Base-by-base conservation (phyloP, 2,113 vertebrate genomes). In the Embiotoca jacksoni region DNA sequence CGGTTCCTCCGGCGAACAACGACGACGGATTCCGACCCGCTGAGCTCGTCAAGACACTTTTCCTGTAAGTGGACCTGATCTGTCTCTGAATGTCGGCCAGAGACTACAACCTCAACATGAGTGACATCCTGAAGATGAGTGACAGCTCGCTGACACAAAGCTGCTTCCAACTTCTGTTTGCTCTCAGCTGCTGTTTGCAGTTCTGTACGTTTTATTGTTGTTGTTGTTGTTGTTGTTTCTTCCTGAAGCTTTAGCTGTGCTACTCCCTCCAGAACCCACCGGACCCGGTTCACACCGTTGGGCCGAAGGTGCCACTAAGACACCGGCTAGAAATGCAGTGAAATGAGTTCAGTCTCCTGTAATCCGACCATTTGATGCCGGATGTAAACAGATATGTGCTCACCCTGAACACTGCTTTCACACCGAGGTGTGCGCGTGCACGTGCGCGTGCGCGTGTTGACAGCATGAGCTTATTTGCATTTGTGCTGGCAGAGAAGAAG, bases 401-500 rank as follows among this genome's bases (percentile, higher is more conserved):
- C 52, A 16, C 49, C 49, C 3, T 31, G n/a, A 13, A 68, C 36
- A 53, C 0, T 54, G 37, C 6, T 54, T 37, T 55, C 23, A 23
- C 23, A 23, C 23, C 1, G 6, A 36, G 30, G 31, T n/a, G n/a
- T n/a, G n/a, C n/a, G n/a, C n/a, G n/a, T n/a, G n/a, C n/a, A n/a
- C 63, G 50, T 23, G 23, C 23, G 23, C 23, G 41, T 52, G 55
- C 59, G 16, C 7, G 54, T 65, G 41, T 59, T 81, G 83, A 87
- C 78, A 83, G 31, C 3, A 70, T 39, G 6, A 46, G 10, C 60
- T 76, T 63, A 64, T 88, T 87, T 85, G 77, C 72, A 81, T 87
- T 76, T 80, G 62, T 84, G 82, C 73, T 84, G 85, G 82, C 64
- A 79, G 35, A 70, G 56, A 55, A 46, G 16, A 62, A 82, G 82